Conservation (phyloP, 2,888 invertebrate genomes). For the Spodoptera littoralis region DNA sequence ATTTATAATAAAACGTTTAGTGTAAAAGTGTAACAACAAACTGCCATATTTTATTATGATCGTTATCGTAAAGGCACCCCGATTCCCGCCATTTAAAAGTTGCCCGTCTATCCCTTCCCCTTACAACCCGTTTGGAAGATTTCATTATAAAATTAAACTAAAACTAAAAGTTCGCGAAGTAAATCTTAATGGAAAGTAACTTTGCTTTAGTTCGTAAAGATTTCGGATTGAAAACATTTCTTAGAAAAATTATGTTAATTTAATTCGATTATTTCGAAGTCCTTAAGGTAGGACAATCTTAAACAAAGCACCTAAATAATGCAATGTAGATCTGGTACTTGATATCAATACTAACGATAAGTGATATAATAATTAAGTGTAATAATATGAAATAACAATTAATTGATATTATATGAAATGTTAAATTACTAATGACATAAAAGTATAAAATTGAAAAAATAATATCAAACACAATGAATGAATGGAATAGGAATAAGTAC, state of each 20-base stretch:
- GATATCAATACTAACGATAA: too few relatives aligned
- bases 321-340: too few relatives aligned
- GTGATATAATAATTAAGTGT: too few relatives aligned
- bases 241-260: background rate
- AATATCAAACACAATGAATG: background rate
- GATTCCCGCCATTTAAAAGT: constrained; percentile 83
- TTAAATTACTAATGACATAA: too few relatives aligned
- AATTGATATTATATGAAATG: too few relatives aligned
- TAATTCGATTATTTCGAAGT: background rate
- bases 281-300: background rate
- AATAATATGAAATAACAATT: too few relatives aligned
- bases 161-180: constrained; percentile 70
- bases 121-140: constrained; percentile 75
- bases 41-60: constrained; percentile 88
- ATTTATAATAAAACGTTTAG: constrained; percentile 88
- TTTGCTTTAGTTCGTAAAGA: constrained; percentile 38
- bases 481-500: too few relatives aligned
- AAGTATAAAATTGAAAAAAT: background rate
- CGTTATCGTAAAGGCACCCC: constrained; percentile 85
- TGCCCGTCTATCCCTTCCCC: constrained; percentile 55
- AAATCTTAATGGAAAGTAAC: constrained; percentile 49
- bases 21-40: constrained; percentile 82
- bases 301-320: too few relatives aligned
- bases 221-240: constrained; percentile 6
- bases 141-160: constrained; percentile 85